Percentiles rank a stretch among this genome's conserved stretches.
phyloP scores from a whole-genome alignment of 1,140 invertebrate genomes.

The Battus philenor region DNA sequence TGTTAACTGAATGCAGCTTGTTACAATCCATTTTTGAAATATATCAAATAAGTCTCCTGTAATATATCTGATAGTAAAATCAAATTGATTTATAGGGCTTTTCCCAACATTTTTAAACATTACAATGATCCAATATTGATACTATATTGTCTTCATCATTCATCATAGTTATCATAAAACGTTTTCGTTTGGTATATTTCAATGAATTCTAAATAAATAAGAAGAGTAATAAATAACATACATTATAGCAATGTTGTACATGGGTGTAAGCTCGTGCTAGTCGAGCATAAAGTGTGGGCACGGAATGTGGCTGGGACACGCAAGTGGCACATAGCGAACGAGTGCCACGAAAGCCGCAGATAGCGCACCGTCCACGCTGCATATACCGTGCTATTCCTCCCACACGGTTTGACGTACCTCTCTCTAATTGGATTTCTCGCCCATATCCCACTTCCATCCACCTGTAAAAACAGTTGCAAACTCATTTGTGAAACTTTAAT shows the following conservation, averaged over 20 bases:
- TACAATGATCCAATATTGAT: no score
- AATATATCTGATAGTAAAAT: background rate
- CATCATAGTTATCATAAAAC: no score
- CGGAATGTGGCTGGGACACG: constrained; percentile 13
- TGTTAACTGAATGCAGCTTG: no score
- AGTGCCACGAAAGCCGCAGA: constrained; percentile 34
- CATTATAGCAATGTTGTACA: constrained; percentile 22
- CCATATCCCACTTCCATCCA: constrained; percentile 35
- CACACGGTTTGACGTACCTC: constrained; percentile 17
- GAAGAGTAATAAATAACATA: constrained; percentile 9
- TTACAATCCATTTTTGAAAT: no score
- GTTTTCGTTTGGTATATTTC: no score
- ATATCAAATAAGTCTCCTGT: background rate
- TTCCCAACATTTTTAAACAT: no score
- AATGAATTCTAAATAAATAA: no score
- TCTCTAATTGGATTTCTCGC: constrained; percentile 29
- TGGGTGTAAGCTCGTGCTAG: constrained; percentile 9
- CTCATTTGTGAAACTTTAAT: no score
- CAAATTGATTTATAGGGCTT: no score
- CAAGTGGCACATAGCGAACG: constrained; percentile 28
- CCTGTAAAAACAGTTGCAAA: no score
- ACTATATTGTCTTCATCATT: no score
- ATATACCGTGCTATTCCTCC: constrained; percentile 57
- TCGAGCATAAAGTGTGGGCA: constrained; percentile 17
- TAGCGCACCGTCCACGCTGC: constrained; percentile 43